These are phyloP conservation scores for Apodemus speciosus DNA, from an alignment of 2,113 vertebrate genomes.

Conservation along the genomic window DNA sequence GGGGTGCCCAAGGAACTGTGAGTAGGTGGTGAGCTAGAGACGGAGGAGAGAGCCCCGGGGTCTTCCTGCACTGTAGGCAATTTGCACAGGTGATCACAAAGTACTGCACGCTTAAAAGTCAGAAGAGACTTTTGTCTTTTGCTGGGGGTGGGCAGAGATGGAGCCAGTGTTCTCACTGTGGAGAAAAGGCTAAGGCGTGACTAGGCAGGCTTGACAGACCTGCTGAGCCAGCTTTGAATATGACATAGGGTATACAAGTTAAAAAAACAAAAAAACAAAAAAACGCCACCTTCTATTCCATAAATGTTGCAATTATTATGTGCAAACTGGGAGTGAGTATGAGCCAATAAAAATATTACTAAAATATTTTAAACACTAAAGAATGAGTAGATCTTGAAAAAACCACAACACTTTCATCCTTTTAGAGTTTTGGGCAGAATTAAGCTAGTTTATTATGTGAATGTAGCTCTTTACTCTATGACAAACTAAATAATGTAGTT, in stretches of 20 bases:
- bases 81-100: neutral
- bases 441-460: neutral
- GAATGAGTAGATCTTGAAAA: neutral
- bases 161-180: neutral
- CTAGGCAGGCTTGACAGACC: no score
- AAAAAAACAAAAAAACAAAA: no score
- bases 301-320: neutral
- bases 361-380: neutral
- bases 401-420: neutral
- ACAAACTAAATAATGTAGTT: neutral
- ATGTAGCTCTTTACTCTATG: neutral
- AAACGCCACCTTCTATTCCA: no score
- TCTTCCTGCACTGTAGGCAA: fast-evolving
- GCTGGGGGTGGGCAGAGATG: no score
- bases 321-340: neutral
- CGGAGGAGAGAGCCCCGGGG: neutral
- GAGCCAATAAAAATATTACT: neutral
- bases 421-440: neutral
- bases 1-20: no score
- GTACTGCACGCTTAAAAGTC: neutral
- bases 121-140: neutral
- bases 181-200: neutral
- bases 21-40: neutral
- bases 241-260: no score
- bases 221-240: neutral